Evolutionary conservation across 2,797 vertebrate species (phyloP).

Genomic region (Pogoniulus pusillus): DNA sequence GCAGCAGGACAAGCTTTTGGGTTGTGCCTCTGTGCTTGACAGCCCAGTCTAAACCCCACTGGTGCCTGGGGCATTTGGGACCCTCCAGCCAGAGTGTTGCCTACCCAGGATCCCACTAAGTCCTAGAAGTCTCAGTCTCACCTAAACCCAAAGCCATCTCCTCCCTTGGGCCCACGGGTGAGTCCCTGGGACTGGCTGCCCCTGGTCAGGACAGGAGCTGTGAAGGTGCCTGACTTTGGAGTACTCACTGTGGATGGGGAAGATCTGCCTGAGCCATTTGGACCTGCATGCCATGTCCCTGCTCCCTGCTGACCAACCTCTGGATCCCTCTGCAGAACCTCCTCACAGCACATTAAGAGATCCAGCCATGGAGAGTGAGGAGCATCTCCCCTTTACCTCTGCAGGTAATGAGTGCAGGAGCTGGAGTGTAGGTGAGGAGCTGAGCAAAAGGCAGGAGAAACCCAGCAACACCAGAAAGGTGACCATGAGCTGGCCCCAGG

Average conservation of each 20-base stretch:
- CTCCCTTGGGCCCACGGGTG: neutral
- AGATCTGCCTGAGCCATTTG: rapidly evolving
- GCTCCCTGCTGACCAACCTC: neutral
- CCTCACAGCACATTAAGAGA: rapidly evolving
- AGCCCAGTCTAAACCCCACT: neutral
- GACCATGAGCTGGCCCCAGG: neutral
- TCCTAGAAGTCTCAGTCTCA: neutral
- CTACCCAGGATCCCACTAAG: neutral
- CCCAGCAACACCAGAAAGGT: neutral
- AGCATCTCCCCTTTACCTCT: neutral
- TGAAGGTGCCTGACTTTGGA: neutral
- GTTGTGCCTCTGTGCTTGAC: neutral
- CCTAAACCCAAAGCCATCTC: neutral
- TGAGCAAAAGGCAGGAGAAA: neutral
- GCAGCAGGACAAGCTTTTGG: neutral
- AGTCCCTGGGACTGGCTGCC: neutral
- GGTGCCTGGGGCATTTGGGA: neutral
- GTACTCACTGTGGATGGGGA: rapidly evolving
- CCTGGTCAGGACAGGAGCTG: rapidly evolving
- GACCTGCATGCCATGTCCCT: rapidly evolving
- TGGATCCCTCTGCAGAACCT: neutral
- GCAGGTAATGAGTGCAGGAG: neutral
- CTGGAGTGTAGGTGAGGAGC: rapidly evolving
- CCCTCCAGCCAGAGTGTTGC: neutral
- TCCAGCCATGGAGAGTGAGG: rapidly evolving